These are phyloP conservation scores for Alectoris magna DNA, from an alignment of 2,797 vertebrate species.

Conservation along the genomic window DNA sequence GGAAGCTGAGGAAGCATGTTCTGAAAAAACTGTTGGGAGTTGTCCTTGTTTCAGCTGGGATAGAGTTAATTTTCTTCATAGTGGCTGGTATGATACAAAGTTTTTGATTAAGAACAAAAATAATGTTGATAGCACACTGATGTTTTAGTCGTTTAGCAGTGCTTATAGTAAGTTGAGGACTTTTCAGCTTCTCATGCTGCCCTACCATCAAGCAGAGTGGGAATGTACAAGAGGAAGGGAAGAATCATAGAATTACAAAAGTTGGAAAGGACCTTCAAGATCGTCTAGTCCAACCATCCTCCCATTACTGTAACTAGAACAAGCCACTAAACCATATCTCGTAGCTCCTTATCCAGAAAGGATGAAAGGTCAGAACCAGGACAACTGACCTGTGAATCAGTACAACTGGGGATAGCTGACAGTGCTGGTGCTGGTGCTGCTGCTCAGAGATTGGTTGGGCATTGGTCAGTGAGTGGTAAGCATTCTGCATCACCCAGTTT, in stretches of 20 bases:
- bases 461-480: neutral
- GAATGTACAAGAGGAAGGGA: neutral
- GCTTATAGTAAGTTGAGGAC: neutral
- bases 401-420: neutral
- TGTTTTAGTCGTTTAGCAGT: neutral
- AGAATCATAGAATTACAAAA: too few relatives aligned
- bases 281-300: too few relatives aligned
- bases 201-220: neutral
- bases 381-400: neutral
- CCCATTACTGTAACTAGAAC: too few relatives aligned
- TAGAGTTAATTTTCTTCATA: neutral
- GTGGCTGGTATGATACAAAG: too few relatives aligned
- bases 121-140: neutral
- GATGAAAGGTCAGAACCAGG: neutral
- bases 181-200: neutral
- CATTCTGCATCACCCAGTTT: neutral
- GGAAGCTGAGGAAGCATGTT: neutral
- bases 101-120: neutral
- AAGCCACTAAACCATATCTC: too few relatives aligned
- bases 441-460: neutral
- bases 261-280: too few relatives aligned
- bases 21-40: neutral
- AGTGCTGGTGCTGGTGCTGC: neutral
- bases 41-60: neutral
- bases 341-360: too few relatives aligned